These are phyloP conservation scores for Embiotoca jacksoni DNA, from an alignment of 2,113 vertebrate species.

Conservation along the genomic window DNA sequence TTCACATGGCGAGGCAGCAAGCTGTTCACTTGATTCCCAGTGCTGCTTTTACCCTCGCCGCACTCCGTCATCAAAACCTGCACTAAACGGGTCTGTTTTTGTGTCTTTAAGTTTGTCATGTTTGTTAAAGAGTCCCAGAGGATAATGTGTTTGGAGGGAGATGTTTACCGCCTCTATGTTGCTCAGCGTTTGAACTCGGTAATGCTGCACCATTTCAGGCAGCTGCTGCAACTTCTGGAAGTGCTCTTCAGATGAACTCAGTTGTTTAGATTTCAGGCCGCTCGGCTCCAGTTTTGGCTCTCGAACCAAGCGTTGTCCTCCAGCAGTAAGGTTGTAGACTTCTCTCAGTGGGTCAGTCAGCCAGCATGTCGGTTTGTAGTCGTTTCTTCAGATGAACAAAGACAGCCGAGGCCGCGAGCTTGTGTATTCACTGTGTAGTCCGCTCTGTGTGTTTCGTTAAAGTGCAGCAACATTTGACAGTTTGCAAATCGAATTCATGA, in stretches of 20 bases:
- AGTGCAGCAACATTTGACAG: constrained; percentile 7
- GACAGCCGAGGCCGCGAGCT: constrained; percentile 2
- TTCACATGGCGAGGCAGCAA: constrained; percentile 23
- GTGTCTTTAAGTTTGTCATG: constrained; percentile 29
- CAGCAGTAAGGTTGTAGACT: neutral
- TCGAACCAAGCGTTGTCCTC: neutral
- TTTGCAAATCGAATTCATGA: constrained; percentile 12
- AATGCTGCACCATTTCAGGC: neutral
- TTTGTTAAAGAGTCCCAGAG: constrained; percentile 32
- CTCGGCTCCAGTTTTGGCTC: neutral
- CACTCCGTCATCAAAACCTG: constrained; percentile 19
- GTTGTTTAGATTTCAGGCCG: constrained; percentile 4
- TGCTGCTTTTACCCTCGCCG: constrained; percentile 13
- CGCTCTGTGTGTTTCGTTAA: constrained; percentile 3
- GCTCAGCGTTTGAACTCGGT: neutral
- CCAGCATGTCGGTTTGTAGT: neutral
- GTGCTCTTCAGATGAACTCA: constrained; percentile 17
- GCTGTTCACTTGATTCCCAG: constrained; percentile 39
- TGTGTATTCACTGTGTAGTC: neutral
- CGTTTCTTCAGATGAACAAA: constrained; percentile 13
- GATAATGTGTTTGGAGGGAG: constrained; percentile 27
- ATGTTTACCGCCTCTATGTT: constrained; percentile 24
- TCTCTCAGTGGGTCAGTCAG: constrained; percentile 15
- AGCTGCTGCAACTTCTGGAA: neutral
- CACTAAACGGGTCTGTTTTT: constrained; percentile 44